A percentile compares a stretch with the other conserved stretches of the same genome.
Conservation (phyloP, 2,797 vertebrate species). For the Balearica regulorum region DNA sequence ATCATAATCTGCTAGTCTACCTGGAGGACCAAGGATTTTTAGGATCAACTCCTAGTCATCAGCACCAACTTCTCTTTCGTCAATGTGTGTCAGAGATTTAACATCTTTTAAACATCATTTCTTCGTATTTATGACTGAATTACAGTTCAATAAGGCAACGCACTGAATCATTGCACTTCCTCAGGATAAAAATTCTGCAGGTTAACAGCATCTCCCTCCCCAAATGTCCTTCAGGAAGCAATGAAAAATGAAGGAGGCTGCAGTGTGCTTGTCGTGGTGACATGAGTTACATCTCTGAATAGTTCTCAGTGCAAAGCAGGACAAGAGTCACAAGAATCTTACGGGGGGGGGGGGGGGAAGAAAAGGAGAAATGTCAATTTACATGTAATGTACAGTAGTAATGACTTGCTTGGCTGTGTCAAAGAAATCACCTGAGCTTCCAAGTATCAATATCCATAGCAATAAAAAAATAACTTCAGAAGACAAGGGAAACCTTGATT, state of each 20-base stretch:
- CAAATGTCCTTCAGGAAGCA: conserved; percentile 62
- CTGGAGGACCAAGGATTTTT: neutral
- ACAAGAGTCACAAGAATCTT: neutral
- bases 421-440: neutral
- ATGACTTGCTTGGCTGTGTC: neutral
- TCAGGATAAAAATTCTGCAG: conserved; percentile 36
- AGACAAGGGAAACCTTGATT: conserved; percentile 1
- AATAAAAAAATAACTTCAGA: conserved; percentile 31
- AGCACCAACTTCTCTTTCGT: neutral
- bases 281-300: conserved; percentile 54
- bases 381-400: neutral
- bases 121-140: conserved; percentile 51
- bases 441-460: neutral
- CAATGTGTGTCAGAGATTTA: neutral
- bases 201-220: conserved; percentile 14
- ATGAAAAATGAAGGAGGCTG: conserved; percentile 63
- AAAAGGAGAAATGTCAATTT: conserved; percentile 7
- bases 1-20: neutral
- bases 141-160: neutral
- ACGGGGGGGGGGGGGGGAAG: neutral
- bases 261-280: conserved; percentile 29
- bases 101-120: conserved; percentile 14
- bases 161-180: neutral
- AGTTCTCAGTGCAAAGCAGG: conserved; percentile 42
- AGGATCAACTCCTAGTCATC: neutral